Base-by-base conservation (phyloP, 1,140 invertebrate genomes). In the Pinna nobilis region DNA sequence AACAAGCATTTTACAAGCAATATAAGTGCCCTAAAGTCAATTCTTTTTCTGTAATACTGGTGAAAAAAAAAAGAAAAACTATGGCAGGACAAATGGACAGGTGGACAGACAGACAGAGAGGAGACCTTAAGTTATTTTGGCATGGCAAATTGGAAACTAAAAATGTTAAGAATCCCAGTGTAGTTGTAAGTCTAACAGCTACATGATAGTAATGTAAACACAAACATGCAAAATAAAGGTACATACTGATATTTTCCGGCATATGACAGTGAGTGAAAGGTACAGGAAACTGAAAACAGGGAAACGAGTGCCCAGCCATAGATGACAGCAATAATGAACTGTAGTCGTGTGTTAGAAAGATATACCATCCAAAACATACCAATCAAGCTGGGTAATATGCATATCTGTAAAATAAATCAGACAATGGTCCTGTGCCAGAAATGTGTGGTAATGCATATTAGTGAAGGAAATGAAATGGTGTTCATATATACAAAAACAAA, bases 211-310 rank as follows among this genome's bases (percentile, higher is more conserved):
- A 23, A 57, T 25, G 20, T 20, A 32, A 6, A 32, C 23, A 32
- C 6, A n/a, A 28, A 47, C 41, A 47, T 47, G 20, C 20, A 20
- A 47, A 47, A 53, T 53, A 25, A n/a, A 11, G 32, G 4, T 53
- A 13, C 77, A 83, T 84, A 90, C 89, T 80, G 86, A 61, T 83
- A 88, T 60, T 80, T 83, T 63, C 84, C 88, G 20, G 79, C 81
- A 79, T 94, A 97, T 86, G 94, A 96, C 15, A 96, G 92, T 44
- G 93, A 93, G 86, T 98, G 96, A 91, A 97, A 98, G 82, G 93
- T 92, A 51, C 67, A 76, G 30, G 76, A 81, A 23, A 97, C 91
- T 23, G 92, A 93, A 89, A 98, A 98, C 33, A 98, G 92, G 55
- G 95, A 92, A 39, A 96, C 92, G 0, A 97, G 90, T 13, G 95